Base-by-base conservation (phyloP, 1,140 invertebrate species). In the Cydia pomonella region DNA sequence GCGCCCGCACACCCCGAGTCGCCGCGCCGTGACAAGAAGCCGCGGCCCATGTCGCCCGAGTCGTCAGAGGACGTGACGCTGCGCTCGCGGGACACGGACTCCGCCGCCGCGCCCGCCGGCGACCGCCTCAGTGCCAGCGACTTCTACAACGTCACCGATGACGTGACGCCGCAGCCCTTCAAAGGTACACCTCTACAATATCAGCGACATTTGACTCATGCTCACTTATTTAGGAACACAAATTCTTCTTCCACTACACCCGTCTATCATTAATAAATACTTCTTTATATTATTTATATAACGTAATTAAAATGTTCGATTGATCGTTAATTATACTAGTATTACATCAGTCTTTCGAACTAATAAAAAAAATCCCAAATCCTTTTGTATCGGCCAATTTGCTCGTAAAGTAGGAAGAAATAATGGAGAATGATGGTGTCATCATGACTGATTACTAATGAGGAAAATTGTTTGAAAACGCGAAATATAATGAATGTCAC, bases 61-160 rank as follows among this genome's bases (percentile, higher is more conserved):
- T 0, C 44, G 2, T 4, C 47, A 25, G 87, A 87, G 13, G 84
- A 83, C 7, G 87, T 92, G 25, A 82, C 87, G 73, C 82, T 92
- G 0, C 77, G 92, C 16, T 86, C 92, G 16, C 81, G 80, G 33
- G 29, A 80, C 10, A 50, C 2, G 38, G 23, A 25, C 21, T 1
- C 76, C 3, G 64, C 64, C 0, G 77, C 82, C 25, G 81, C 84
- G 16, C 75, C 79, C 18, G 75, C 76, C 21, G 74, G 75, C 18
- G 87, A 92, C 73, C 77, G 93, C 7, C 81, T 93, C 72, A 93
- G 92, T 77, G 92, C 93, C 0, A 93, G 92, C 3, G 93, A 93
- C 80, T 93, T 93, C 75, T 93, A 93, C 71, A 88, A 85, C 6
- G 92, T 93, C 80, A 84, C 91, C 3, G 92, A 93, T 76, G 91